Base-by-base conservation (phyloP, 2,888 invertebrate genomes). In the Atethmia centrago region DNA sequence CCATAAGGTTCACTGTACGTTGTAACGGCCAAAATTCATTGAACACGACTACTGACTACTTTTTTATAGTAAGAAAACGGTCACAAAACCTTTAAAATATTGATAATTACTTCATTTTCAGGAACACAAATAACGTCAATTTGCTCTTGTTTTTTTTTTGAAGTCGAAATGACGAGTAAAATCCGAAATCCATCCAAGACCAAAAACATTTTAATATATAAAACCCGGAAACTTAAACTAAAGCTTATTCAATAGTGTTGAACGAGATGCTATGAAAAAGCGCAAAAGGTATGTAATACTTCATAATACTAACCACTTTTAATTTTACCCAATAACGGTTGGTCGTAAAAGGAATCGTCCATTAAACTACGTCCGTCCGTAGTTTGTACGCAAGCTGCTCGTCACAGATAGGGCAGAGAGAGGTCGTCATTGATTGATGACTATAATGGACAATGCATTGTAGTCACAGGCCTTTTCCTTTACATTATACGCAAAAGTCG, bases 341-440 rank as follows among this genome's bases (percentile, higher is more conserved):
- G 31, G 28, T n/a, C n/a, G n/a, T 40, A 40, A 56, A 71, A 71
- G 66, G 28, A 63, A 49, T 53, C 51, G 25, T 31, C 79, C 73
- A 78, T 79, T 79, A 78, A 62, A 67, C 56, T 16, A 25, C 36
- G 45, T 62, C 75, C 77, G 49, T 51, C 58, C 49, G 55, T 40
- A 79, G 73, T 63, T 61, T 40, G 51, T 74, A 49, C 53, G 55
- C 62, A 63, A 69, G 69, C 82, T 81, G 82, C 53, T 78, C 70
- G 82, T 80, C 84, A 84, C 76, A 80, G 84, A 79, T 79, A 85
- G 85, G 49, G 53, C 70, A 59, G 82, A 71, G 82, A 83, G 79
- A 80, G 84, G 80, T 77, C 79, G 65, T 55, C 68, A 72, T 78
- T 86, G 85, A 86, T 86, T 66, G 80, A 86, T 84, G 80, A 70